phyloP scores from a whole-genome alignment of 2,797 vertebrate species.

The Antennarius maculatus region DNA sequence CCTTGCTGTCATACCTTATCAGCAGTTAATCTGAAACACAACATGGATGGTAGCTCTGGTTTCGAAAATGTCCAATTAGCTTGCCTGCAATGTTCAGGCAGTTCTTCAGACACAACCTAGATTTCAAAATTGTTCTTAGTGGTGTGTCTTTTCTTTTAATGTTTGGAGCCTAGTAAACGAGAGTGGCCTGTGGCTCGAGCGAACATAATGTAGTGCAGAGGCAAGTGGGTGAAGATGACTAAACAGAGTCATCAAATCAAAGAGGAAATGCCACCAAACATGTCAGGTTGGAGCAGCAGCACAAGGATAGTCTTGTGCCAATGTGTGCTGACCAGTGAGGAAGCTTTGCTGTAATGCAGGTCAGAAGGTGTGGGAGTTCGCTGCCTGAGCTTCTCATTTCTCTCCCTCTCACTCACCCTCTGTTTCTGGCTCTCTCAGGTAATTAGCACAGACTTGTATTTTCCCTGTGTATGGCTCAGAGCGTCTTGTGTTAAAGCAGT shows the following conservation, averaged over 20 bases:
- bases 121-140: constrained; percentile 56
- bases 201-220: constrained; percentile 23
- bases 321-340: constrained; percentile 21
- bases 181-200: constrained; percentile 27
- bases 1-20: constrained; percentile 58
- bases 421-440: constrained; percentile 55
- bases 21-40: constrained; percentile 55
- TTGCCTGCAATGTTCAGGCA: constrained; percentile 57
- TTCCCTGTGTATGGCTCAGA: constrained; percentile 61
- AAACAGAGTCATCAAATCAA: constrained; percentile 59
- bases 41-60: constrained; percentile 43
- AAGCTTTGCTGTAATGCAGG: constrained; percentile 37
- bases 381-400: constrained; percentile 39
- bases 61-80: constrained; percentile 69
- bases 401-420: constrained; percentile 14
- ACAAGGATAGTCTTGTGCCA: constrained; percentile 29
- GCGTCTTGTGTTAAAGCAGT: constrained; percentile 68
- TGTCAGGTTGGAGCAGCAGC: constrained; percentile 52
- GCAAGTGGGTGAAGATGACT: constrained; percentile 36
- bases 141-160: constrained; percentile 43
- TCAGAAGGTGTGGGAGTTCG: constrained; percentile 62
- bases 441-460: constrained; percentile 73
- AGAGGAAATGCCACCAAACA: constrained; percentile 54
- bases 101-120: constrained; percentile 66
- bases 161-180: constrained; percentile 58